phyloP scores from a whole-genome alignment of 2,888 invertebrate genomes.

The Caenorhabditis virilis region DNA sequence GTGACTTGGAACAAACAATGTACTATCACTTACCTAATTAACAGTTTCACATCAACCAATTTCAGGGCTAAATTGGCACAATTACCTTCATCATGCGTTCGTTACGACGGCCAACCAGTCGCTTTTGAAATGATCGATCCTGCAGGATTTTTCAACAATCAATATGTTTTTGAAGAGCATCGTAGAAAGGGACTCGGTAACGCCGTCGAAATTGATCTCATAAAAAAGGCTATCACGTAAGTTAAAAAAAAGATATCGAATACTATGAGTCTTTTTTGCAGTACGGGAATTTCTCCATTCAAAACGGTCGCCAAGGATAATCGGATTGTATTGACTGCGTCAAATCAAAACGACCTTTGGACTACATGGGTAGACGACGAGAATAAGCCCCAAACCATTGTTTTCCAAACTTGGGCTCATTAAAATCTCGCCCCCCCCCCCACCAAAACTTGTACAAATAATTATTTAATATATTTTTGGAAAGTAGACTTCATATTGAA shows the following conservation, averaged over 20 bases:
- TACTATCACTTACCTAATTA: slow-evolving; percentile 1
- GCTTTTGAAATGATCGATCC: slow-evolving; percentile 55
- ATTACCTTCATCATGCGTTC: slow-evolving; percentile 44
- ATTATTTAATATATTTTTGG: no score
- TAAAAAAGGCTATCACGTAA: slow-evolving; percentile 40
- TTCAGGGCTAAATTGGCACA: slow-evolving; percentile 45
- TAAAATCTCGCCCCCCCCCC: no score
- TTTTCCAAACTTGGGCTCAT: slow-evolving; percentile 45
- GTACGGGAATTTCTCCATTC: slow-evolving; percentile 42
- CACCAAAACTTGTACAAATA: no score
- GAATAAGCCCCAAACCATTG: slow-evolving; percentile 38
- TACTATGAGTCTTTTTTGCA: slow-evolving; percentile 10
- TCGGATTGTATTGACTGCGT: slow-evolving; percentile 41
- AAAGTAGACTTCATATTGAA: no score
- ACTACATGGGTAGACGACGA: slow-evolving; percentile 39
- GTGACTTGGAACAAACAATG: slow-evolving; percentile 52
- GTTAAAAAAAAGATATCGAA: not conserved
- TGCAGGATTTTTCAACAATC: slow-evolving; percentile 49
- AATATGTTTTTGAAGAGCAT: slow-evolving; percentile 47
- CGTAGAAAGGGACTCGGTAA: slow-evolving; percentile 46
- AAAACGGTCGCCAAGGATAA: slow-evolving; percentile 49
- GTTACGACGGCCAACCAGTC: slow-evolving; percentile 38
- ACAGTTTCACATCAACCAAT: not conserved
- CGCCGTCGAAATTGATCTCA: slow-evolving; percentile 42
- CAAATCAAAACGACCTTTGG: slow-evolving; percentile 36